Evolutionary conservation across 2,113 vertebrate genomes (phyloP), one percentile per base, ranked within the genome.

Genomic region (Grallaria varia): DNA sequence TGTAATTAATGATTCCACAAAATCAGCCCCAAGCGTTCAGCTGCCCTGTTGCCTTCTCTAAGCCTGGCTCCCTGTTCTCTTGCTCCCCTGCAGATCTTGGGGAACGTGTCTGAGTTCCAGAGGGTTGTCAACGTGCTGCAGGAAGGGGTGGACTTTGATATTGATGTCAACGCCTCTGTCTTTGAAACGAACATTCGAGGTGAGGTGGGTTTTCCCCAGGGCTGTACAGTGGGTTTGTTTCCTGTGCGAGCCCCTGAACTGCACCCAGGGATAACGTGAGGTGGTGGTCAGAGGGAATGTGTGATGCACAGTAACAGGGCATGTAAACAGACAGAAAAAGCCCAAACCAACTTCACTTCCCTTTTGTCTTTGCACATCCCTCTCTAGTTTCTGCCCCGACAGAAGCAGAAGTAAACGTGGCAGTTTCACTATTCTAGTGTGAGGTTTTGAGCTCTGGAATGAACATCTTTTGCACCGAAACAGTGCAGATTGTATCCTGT

Each of bases 101-200:
- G 99, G 24, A 99, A 99, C 55, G 96, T 96, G 10, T 99, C 99
- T 0, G 99, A 99, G 98, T 99, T 99, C 74, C 99, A 99, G 95
- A 98, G 99, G 18, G 99, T 99, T 12, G 98, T 99, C 28, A 96
- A 64, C 1, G 98, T 99, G 40, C 98, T 99, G 37, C 99, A 99
- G 96, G 98, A 99, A 87, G 98, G 98, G 1, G 94, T 99, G 87
- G 98, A 99, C 98, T 99, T 99, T 11, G 99, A 99, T 96, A 99
- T 99, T 6, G 99, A 99, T 60, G 99, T 99, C 93, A 99, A 99
- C 1, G 99, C 99, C 1, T 99, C 99, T 5, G 99, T 99, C 89
- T 99, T 99, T 73, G 99, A 99, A 97, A 99, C 99, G 74, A 99
- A 99, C 95, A 99, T 99, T 96, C 98, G 99, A 98, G 99, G 99